These are phyloP conservation scores for Siderastrea radians DNA, from an alignment of 92 coral and sea anemone species.

Conservation along the genomic window DNA sequence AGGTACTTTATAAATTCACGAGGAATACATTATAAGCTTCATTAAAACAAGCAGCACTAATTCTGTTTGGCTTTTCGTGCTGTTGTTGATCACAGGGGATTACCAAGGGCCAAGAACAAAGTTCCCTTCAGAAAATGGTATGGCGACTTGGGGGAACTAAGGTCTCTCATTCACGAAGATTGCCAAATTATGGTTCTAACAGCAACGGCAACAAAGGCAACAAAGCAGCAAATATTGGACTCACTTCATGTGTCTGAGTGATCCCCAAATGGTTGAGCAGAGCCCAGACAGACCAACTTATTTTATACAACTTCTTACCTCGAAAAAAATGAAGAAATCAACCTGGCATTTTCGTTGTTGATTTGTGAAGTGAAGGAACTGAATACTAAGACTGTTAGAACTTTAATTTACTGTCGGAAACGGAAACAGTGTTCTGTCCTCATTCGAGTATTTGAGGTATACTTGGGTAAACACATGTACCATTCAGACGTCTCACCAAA, in stretches of 20 bases:
- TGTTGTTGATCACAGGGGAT: neutral
- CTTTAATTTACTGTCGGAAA: slow-evolving; percentile 82
- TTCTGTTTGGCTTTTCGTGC: neutral
- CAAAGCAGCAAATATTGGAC: slow-evolving; percentile 68
- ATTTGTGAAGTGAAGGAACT: slow-evolving; percentile 53
- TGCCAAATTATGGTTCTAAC: slow-evolving; percentile 43
- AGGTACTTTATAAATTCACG: too few relatives aligned
- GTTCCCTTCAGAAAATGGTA: slow-evolving; percentile 72
- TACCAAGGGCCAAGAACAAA: slow-evolving; percentile 22
- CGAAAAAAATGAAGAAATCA: slow-evolving; percentile 71
- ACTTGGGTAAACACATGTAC: slow-evolving; percentile 56
- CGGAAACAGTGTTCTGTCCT: slow-evolving; percentile 81
- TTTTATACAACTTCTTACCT: slow-evolving; percentile 42
- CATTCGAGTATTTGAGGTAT: slow-evolving; percentile 68
- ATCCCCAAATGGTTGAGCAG: slow-evolving; percentile 58
- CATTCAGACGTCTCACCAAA: slow-evolving; percentile 29
- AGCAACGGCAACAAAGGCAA: slow-evolving; percentile 70
- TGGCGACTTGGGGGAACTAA: slow-evolving; percentile 63
- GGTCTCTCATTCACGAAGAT: slow-evolving; percentile 50
- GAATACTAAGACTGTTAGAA: slow-evolving; percentile 57
- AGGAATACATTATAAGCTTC: too few relatives aligned
- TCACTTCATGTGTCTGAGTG: slow-evolving; percentile 53
- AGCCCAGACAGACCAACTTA: slow-evolving; percentile 72
- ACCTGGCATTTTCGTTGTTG: slow-evolving; percentile 52
- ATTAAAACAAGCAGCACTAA: neutral